These are phyloP conservation scores for Chaetorhynchus papuensis DNA, from an alignment of 2,113 vertebrate species.

Conservation along the genomic window DNA sequence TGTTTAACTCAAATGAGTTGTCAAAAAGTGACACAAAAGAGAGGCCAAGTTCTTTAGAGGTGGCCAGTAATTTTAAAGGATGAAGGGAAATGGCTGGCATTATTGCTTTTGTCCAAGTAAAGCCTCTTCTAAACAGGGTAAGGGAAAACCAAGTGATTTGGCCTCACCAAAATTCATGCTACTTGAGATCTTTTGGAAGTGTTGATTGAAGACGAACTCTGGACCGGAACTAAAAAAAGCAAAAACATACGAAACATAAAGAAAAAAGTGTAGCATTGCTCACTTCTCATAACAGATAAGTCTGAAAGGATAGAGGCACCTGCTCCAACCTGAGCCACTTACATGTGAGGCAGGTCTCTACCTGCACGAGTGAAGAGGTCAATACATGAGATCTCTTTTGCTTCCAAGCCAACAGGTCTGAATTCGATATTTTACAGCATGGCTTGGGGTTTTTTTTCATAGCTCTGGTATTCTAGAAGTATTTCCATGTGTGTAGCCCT, in stretches of 20 bases:
- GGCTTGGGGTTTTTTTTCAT: not conserved
- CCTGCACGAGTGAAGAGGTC: not conserved
- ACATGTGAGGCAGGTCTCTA: not conserved
- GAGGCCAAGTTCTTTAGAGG: slow-evolving; percentile 3
- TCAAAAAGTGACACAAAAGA: slow-evolving; percentile 14
- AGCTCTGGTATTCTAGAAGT: not conserved
- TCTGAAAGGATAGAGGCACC: not conserved
- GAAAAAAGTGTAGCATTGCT: not conserved
- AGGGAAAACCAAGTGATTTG: not conserved
- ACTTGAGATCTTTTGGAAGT: not conserved
- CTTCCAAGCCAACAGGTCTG: not conserved
- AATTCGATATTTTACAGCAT: not conserved
- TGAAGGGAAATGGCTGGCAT: not conserved
- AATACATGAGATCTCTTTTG: not conserved
- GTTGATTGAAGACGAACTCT: not conserved
- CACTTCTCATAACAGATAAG: not conserved
- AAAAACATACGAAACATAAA: not conserved
- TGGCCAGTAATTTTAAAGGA: slow-evolving; percentile 2
- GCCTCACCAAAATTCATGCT: not conserved
- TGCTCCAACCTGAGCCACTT: not conserved
- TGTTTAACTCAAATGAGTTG: not conserved
- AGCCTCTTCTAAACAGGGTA: not conserved
- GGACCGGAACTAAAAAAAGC: not conserved
- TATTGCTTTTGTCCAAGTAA: not conserved
- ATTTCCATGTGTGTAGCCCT: not conserved